Evolutionary conservation across 2,888 invertebrate genomes (phyloP), one percentile per base, ranked within the genome.

Genomic region (Drosophila vallismaia): DNA sequence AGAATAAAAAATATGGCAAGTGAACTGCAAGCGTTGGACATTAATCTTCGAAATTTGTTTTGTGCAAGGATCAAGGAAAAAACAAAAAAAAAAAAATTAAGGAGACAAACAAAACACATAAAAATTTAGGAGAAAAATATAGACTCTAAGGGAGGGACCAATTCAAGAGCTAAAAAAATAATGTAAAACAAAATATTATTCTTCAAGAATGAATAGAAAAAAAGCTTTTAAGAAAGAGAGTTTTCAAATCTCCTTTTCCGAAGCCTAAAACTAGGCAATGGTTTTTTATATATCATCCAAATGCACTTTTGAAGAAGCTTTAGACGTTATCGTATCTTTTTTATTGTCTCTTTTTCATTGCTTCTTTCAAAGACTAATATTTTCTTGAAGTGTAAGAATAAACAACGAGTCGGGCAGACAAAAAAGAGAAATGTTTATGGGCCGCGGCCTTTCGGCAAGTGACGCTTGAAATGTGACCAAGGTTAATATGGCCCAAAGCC

Each of bases 41-140:
- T 82, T 82, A 77, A 85, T 85, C 77, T 77, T 82, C 57, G 55
- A 75, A 85, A 79, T 82, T 85, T 82, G 79, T 79, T 85, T 81
- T 77, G 48, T 58, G 63, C 56, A 64, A 53, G 31, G 12, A 44
- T 45, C 63, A 63, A 36, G 19, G 44, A 62, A 62, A 49, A 26
- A 50, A 58, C 9, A 12, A 31, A 12, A 5, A 31, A 31, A 31
- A 24, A 10, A 33, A 7, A 24, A 8, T 7, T 3, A 6, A 26
- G 36, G 12, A 53, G 29, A 26, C 19, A 38, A 29, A 19, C 6
- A 24, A 56, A 56, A 29, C 36, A 59, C 57, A 33, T 33, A 33
- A 10, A 33, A 33, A 33, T 33, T 33, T n/a, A 33, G 33, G n/a
- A n/a, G 4, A 33, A 33, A 33, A 33, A 33, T 33, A 33, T 33